Base-by-base conservation (phyloP, 23 tunicate species). In the Oikopleura albicans region DNA sequence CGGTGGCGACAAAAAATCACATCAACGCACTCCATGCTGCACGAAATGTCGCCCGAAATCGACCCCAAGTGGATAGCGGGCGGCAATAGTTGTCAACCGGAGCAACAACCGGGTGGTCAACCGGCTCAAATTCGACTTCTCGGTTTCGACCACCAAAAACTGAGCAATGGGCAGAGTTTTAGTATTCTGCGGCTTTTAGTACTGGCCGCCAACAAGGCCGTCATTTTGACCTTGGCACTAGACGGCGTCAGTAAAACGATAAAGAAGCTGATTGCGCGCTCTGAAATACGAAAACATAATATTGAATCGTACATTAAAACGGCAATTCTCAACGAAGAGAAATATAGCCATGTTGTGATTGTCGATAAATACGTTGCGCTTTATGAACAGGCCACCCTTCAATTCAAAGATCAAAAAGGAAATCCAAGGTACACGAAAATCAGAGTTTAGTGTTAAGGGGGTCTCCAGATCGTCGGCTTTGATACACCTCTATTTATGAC, bases 1-100 rank as follows among this genome's bases (percentile, higher is more conserved):
- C 27, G 79, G 2, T 71, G 79, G 79, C 79, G 27, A 4, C 28
- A 71, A 34, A 31, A 16, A 4, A 71, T 71, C 79, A 71, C 79
- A 12, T 71, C 79, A 12, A 2, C 79, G 35, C 79, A 71, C 79
- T 71, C 34, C 2, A 71, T 71, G 37, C 79, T 71, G 2, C 79
- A 71, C 37, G 79, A 71, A 31, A 71, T 12, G 35, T 71, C 79
- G 79, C 35, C 79, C 35, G 79, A 29, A 71, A 71, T 71, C 37
- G 31, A 71, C 31, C 79, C 79, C 33, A 71, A 71, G 4, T 71
- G 27, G 27, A 16, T 71, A 2, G 35, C 4, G 36, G 34, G 27
- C 79, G 59, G 22, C 59, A 8, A 8, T 8, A 49, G 22, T 8
- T 49, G 16, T 8, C 59, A 22, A 8, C 59, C 59, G 59, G 22